Conservation (phyloP, 2,113 vertebrate genomes). For the Brienomyrus brachyistius region DNA sequence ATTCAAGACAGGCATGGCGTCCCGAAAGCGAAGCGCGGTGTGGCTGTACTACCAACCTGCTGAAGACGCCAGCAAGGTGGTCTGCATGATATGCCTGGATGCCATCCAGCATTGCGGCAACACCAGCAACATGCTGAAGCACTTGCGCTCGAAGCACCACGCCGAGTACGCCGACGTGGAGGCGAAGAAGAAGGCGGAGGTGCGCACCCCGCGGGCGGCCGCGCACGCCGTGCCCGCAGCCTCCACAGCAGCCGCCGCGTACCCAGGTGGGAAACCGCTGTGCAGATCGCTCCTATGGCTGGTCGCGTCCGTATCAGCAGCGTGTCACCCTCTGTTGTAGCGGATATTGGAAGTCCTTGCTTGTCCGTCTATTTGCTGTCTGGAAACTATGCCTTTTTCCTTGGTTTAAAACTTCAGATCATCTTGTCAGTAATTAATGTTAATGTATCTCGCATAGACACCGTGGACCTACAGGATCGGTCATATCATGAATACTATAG, state of each 20-base stretch:
- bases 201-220: background rate
- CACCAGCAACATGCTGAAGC: slow-evolving; percentile 19
- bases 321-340: background rate
- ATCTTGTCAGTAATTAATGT: background rate
- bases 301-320: background rate
- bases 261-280: background rate
- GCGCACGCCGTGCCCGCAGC: background rate
- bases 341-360: background rate
- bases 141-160: slow-evolving; percentile 22
- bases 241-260: background rate
- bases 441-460: background rate
- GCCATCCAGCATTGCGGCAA: slow-evolving; percentile 17
- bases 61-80: background rate
- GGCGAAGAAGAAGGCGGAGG: slow-evolving; percentile 1
- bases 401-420: background rate
- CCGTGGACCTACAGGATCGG: background rate
- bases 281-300: background rate
- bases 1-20: slow-evolving; percentile 2
- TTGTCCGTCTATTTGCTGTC: background rate
- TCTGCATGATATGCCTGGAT: slow-evolving; percentile 8
- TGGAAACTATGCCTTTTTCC: background rate
- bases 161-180: slow-evolving; percentile 9
- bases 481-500: background rate
- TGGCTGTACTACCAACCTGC: slow-evolving; percentile 11
- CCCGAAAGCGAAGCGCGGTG: slow-evolving; percentile 15